Percentiles rank a stretch among this genome's conserved stretches.
These are phyloP conservation scores for Entomobrya multifasciata DNA, from an alignment of 2,888 invertebrate species.

Conservation along the genomic window DNA sequence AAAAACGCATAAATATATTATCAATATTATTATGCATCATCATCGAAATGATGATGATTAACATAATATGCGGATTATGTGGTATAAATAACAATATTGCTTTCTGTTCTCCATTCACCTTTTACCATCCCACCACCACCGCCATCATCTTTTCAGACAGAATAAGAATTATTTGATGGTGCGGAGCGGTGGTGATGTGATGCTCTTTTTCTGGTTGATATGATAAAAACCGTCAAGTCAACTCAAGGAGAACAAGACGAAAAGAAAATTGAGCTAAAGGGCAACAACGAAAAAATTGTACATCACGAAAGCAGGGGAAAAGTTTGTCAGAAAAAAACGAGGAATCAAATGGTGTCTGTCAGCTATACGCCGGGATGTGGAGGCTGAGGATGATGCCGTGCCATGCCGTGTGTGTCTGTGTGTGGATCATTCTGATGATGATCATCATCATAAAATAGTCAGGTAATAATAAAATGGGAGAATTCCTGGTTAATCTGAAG, in stretches of 20 bases:
- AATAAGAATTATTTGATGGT: too few species aligned
- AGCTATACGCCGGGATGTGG: conserved; percentile 23
- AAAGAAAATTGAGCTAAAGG: conserved; percentile 37
- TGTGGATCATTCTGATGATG: too few species aligned
- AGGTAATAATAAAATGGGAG: conserved; percentile 24
- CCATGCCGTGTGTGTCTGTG: neutral
- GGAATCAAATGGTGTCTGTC: conserved; percentile 38
- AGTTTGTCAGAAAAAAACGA: neutral
- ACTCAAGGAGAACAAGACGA: conserved; percentile 32
- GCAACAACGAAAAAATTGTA: conserved; percentile 31
- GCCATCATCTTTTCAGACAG: too few species aligned
- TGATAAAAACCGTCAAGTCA: conserved; percentile 32
- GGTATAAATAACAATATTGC: conserved; percentile 40
- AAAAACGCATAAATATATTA: conserved; percentile 35
- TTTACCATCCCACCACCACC: too few species aligned
- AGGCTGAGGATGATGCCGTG: neutral
- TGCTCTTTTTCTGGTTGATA: too few species aligned
- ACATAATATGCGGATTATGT: conserved; percentile 30
- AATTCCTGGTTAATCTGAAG: conserved; percentile 25
- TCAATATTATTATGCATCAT: conserved; percentile 31
- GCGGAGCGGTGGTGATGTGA: neutral
- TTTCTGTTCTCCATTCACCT: conserved; percentile 9
- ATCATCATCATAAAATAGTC: conserved; percentile 1
- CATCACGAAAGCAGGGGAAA: neutral
- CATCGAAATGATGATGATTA: conserved; percentile 13